phyloP scores from a whole-genome alignment of 2,888 invertebrate species.

The Myathropa florea region DNA sequence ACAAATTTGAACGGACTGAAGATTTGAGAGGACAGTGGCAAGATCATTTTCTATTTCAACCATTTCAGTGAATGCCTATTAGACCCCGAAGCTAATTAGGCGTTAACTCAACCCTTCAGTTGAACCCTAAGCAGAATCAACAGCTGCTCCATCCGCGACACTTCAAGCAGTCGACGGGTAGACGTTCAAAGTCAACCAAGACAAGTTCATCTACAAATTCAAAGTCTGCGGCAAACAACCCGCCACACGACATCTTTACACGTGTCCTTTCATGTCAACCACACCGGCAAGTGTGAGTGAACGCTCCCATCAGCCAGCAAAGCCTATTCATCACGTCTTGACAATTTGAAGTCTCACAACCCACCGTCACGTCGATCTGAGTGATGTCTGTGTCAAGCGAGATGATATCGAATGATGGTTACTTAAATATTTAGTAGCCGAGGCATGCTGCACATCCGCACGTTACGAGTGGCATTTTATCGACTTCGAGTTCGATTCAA shows the following conservation, averaged over 20 bases:
- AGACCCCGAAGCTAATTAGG: too few species aligned
- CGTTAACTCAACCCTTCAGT: too few species aligned
- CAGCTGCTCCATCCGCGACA: too few species aligned
- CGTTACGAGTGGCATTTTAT: slow-evolving; percentile 20
- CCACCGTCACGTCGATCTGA: not conserved
- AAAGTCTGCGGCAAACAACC: not conserved
- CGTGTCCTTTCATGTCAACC: not conserved
- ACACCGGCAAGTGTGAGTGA: slow-evolving; percentile 1
- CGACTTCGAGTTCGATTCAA: slow-evolving; percentile 36
- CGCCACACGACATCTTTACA: not conserved
- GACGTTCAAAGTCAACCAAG: not conserved
- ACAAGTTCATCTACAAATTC: not conserved
- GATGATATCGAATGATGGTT: slow-evolving; percentile 32
- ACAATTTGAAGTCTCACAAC: slow-evolving; percentile 1
- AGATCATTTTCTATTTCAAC: too few species aligned
- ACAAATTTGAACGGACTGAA: too few species aligned
- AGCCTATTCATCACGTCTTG: slow-evolving; percentile 39
- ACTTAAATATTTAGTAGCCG: slow-evolving; percentile 45
- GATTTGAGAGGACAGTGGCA: too few species aligned
- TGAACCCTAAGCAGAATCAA: too few species aligned
- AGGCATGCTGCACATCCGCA: not conserved
- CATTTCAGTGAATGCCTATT: too few species aligned
- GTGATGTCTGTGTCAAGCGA: not conserved
- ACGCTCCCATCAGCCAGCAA: not conserved
- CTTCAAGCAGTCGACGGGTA: too few species aligned